A percentile compares a stretch with the other conserved stretches of the same genome.
These are phyloP conservation scores for Asbolus verrucosus DNA, from an alignment of 1,140 invertebrate species.

Conservation along the genomic window DNA sequence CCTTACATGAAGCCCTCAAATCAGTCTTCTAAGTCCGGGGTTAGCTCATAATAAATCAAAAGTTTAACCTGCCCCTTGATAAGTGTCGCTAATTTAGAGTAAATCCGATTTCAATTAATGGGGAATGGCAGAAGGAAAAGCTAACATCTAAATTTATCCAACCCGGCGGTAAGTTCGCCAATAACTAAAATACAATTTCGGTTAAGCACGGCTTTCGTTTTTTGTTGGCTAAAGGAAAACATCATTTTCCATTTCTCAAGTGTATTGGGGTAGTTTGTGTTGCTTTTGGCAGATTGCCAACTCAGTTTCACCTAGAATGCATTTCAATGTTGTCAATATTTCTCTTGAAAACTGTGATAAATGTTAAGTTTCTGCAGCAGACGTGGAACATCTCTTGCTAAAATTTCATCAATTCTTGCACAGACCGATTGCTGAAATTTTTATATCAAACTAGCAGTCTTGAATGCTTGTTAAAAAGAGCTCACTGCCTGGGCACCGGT, in stretches of 20 bases:
- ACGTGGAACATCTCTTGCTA: background rate
- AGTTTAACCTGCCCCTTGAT: too few species aligned
- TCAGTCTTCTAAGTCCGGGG: slow-evolving; percentile 6
- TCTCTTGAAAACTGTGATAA: background rate
- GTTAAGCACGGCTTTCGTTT: background rate
- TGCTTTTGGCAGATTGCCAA: slow-evolving; percentile 3
- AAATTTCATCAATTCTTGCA: slow-evolving; percentile 6
- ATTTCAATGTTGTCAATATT: slow-evolving; percentile 25
- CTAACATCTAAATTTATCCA: too few species aligned
- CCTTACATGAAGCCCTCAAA: slow-evolving; percentile 10
- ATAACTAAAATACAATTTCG: slow-evolving; percentile 2
- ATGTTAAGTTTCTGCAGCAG: slow-evolving; percentile 2
- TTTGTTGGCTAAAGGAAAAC: slow-evolving; percentile 11
- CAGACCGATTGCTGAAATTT: background rate
- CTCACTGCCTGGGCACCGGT: too few species aligned
- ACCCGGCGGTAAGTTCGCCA: background rate
- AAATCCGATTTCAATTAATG: background rate
- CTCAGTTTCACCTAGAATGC: slow-evolving; percentile 15
- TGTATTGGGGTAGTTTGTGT: background rate
- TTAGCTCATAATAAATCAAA: slow-evolving; percentile 12
- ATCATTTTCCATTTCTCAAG: slow-evolving; percentile 17
- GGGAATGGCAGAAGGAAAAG: background rate
- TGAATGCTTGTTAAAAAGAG: too few species aligned
- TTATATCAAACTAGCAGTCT: too few species aligned
- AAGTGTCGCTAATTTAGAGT: too few species aligned